phyloP scores from a whole-genome alignment of 2,113 vertebrate species.

The Danionella cerebrum region DNA sequence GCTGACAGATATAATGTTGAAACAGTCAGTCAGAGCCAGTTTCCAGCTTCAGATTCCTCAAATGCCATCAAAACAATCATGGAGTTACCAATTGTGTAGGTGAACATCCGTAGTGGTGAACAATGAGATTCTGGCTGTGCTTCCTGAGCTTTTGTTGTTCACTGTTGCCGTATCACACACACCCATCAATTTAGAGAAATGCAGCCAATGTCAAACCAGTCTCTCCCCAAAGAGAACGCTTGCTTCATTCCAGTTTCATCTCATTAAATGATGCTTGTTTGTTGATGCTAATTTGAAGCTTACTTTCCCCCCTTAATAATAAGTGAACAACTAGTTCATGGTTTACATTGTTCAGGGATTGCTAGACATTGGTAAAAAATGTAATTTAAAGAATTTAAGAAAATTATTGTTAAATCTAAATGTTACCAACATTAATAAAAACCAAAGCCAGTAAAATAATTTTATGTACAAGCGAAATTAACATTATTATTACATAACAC shows the following conservation, averaged over 20 bases:
- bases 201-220: slow-evolving; percentile 36
- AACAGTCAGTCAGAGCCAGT: too few relatives aligned
- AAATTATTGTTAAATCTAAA: too few relatives aligned
- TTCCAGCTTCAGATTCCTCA: neutral
- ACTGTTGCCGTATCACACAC: slow-evolving; percentile 47
- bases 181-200: slow-evolving; percentile 46
- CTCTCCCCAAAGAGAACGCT: slow-evolving; percentile 40
- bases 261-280: slow-evolving; percentile 38
- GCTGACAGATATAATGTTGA: too few relatives aligned
- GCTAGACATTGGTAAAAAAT: too few relatives aligned
- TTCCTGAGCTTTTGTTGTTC: neutral
- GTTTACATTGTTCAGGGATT: too few relatives aligned
- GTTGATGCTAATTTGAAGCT: neutral
- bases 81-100: neutral
- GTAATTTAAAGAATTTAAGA: too few relatives aligned
- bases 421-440: too few relatives aligned
- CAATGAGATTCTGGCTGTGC: slow-evolving; percentile 11
- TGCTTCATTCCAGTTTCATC: slow-evolving; percentile 44
- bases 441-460: too few relatives aligned
- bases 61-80: neutral
- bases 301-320: too few relatives aligned
- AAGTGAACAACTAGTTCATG: too few relatives aligned
- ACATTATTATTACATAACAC: too few relatives aligned
- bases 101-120: neutral
- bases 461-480: too few relatives aligned